phyloP scores from a whole-genome alignment of 2,113 vertebrate genomes.

The Madoqua kirkii region DNA sequence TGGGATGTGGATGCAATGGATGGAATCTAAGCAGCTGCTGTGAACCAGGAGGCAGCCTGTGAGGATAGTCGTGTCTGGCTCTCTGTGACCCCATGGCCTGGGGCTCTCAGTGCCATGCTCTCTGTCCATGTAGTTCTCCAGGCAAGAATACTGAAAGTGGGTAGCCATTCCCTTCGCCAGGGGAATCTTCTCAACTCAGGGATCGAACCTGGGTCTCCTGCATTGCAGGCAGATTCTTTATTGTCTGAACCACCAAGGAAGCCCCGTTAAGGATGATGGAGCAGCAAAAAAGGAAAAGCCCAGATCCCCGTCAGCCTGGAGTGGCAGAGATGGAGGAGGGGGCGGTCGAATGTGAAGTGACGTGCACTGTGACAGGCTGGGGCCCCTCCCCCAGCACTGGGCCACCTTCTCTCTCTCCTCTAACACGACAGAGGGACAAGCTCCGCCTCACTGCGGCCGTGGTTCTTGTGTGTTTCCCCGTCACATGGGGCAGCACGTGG shows the following conservation, averaged over 20 bases:
- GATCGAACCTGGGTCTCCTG: not conserved
- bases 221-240: not conserved
- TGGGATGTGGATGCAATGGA: not conserved
- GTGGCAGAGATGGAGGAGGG: not conserved
- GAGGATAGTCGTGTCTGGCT: not conserved
- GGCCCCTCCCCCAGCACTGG: too few relatives aligned
- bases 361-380: not conserved
- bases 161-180: not conserved
- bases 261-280: not conserved
- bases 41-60: not conserved
- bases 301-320: fast-evolving
- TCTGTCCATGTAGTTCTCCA: not conserved
- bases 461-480: too few relatives aligned
- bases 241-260: not conserved
- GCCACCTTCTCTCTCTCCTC: not conserved
- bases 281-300: not conserved
- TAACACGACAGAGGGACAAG: fast-evolving
- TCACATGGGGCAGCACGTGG: fast-evolving
- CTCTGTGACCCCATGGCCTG: not conserved
- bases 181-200: not conserved
- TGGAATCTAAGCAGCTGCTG: not conserved
- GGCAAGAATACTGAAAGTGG: not conserved
- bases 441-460: fast-evolving
- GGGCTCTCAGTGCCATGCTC: not conserved
- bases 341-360: not conserved